A percentile compares a stretch with the other conserved stretches of the same genome.
These are phyloP conservation scores for Campoletis raptor DNA, from an alignment of 2,888 invertebrate species.

Conservation along the genomic window DNA sequence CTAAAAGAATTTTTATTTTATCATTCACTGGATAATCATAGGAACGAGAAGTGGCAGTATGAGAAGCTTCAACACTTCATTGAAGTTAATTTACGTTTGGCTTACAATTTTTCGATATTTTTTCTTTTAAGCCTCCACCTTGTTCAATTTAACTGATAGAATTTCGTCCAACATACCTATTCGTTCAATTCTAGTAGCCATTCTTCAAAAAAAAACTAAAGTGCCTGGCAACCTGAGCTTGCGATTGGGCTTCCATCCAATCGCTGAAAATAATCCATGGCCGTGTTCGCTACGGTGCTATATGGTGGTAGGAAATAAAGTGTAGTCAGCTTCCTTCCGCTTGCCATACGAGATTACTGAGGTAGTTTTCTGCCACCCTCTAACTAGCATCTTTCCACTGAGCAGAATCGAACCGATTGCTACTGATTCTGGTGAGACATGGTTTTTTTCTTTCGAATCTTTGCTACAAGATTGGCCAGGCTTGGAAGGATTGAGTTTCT, in stretches of 20 bases:
- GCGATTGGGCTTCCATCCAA: constrained; percentile 56
- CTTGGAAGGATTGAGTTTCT: constrained; percentile 17
- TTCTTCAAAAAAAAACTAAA: not conserved
- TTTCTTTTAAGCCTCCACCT: not conserved
- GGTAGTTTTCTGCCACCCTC: constrained; percentile 24
- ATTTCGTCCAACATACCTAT: not conserved
- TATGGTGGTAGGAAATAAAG: constrained; percentile 23
- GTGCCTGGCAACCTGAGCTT: constrained; percentile 3
- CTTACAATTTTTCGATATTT: not conserved
- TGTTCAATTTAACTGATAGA: not conserved
- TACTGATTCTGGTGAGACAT: constrained; percentile 22
- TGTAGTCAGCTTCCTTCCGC: constrained; percentile 6
- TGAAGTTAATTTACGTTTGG: not conserved
- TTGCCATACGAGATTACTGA: constrained; percentile 32
- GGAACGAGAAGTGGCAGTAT: not conserved
- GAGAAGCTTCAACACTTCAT: not conserved
- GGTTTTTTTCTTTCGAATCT: constrained; percentile 11
- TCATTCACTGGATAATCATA: not conserved
- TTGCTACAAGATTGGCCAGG: constrained; percentile 49
- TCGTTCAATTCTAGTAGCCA: constrained; percentile 27
- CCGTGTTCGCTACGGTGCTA: constrained; percentile 4
- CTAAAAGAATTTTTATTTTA: not conserved
- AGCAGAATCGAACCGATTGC: constrained; percentile 51
- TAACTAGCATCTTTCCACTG: constrained; percentile 50
- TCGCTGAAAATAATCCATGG: constrained; percentile 59